These are phyloP conservation scores for Grammomys surdaster DNA, from an alignment of 2,113 vertebrate genomes.

Conservation along the genomic window DNA sequence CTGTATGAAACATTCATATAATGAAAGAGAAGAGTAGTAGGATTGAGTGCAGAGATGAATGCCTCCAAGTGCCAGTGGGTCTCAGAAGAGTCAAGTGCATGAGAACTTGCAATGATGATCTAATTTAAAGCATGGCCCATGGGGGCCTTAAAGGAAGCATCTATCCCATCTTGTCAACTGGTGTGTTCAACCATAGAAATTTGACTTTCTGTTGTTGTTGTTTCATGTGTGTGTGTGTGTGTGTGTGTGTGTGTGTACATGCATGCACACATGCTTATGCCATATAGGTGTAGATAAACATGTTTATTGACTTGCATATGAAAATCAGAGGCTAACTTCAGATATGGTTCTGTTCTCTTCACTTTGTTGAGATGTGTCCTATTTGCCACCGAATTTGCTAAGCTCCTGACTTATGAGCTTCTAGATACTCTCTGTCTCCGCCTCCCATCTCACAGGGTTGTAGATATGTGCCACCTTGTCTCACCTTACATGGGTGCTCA, in stretches of 20 bases:
- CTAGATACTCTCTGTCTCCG: background rate
- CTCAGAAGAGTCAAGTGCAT: background rate
- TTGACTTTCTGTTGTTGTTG: background rate
- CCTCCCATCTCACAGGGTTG: background rate
- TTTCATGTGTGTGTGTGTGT: background rate
- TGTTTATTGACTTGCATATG: background rate
- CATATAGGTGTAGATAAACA: background rate
- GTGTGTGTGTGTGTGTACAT: background rate
- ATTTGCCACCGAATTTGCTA: background rate
- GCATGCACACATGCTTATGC: background rate
- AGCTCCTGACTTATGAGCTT: background rate
- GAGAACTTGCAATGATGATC: background rate
- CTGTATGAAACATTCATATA: too few relatives aligned
- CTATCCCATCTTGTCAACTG: background rate
- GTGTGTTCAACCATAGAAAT: background rate
- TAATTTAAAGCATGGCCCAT: background rate
- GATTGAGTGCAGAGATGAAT: background rate
- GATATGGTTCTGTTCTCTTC: background rate
- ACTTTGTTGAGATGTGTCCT: too few relatives aligned
- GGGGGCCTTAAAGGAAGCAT: background rate
- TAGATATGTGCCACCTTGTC: background rate
- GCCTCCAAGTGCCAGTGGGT: background rate
- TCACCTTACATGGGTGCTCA: background rate
- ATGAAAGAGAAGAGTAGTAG: background rate
- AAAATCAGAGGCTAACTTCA: background rate